Evolutionary conservation across 2,888 invertebrate genomes (phyloP).

Genomic region (Drosophila histrio): DNA sequence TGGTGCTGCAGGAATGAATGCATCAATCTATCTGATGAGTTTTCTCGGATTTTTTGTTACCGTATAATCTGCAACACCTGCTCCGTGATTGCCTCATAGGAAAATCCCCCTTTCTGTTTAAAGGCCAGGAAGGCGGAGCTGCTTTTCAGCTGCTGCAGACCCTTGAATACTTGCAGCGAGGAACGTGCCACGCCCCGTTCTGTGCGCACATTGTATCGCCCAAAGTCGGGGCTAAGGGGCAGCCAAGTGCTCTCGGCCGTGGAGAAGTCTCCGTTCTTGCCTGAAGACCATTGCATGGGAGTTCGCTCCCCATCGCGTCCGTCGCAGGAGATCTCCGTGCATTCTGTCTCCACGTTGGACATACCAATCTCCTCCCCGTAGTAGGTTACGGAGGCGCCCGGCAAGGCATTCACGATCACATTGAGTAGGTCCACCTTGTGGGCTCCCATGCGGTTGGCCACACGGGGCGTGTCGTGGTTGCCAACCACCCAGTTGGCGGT

Average conservation of each 20-base stretch:
- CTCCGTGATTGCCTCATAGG: slow-evolving; percentile 73
- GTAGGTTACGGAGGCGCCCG: slow-evolving; percentile 92
- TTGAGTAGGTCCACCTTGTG: slow-evolving; percentile 88
- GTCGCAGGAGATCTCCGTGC: slow-evolving; percentile 77
- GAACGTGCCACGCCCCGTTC: slow-evolving; percentile 85
- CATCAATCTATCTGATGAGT: neutral
- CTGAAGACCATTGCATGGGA: slow-evolving; percentile 87
- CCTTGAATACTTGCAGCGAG: slow-evolving; percentile 86
- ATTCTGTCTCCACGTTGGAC: slow-evolving; percentile 84
- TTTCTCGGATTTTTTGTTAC: slow-evolving; percentile 19
- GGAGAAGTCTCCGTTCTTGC: slow-evolving; percentile 86
- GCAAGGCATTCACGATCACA: slow-evolving; percentile 89
- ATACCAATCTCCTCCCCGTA: slow-evolving; percentile 92
- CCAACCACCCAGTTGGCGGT: slow-evolving; percentile 89
- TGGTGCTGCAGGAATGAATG: slow-evolving; percentile 47
- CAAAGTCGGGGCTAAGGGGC: slow-evolving; percentile 87
- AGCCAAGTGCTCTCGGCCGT: slow-evolving; percentile 87
- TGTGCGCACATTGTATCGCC: slow-evolving; percentile 86
- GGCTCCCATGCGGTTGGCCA: slow-evolving; percentile 87
- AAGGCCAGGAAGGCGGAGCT: slow-evolving; percentile 81
- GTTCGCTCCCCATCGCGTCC: slow-evolving; percentile 86
- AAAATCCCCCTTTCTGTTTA: slow-evolving; percentile 68
- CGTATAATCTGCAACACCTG: slow-evolving; percentile 81
- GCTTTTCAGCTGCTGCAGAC: slow-evolving; percentile 85
- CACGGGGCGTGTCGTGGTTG: slow-evolving; percentile 88